Evolutionary conservation across 2,888 invertebrate species (phyloP).

Genomic region (Cecidostiba fungosa): DNA sequence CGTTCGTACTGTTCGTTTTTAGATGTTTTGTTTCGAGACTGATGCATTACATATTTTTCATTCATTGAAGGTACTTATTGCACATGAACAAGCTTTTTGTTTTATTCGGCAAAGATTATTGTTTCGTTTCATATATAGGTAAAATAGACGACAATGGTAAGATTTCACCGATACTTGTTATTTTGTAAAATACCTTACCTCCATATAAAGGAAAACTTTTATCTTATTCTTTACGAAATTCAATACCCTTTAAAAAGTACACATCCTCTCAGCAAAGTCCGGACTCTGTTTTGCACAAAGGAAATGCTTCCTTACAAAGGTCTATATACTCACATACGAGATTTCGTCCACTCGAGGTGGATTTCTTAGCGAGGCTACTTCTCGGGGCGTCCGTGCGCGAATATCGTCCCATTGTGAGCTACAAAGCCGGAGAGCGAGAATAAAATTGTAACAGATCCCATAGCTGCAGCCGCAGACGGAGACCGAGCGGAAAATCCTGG

Average conservation of each 20-base stretch:
- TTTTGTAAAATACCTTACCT: background rate
- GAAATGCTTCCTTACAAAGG: background rate
- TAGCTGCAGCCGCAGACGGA: background rate
- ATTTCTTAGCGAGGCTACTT: slow-evolving; percentile 19
- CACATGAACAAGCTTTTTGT: too few species aligned
- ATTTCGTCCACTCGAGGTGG: background rate
- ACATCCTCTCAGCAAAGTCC: background rate
- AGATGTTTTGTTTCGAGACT: background rate
- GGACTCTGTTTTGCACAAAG: background rate
- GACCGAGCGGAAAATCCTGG: slow-evolving; percentile 45
- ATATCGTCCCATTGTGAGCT: slow-evolving; percentile 25
- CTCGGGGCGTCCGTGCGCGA: slow-evolving; percentile 16
- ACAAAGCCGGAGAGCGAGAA: background rate
- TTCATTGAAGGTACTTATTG: too few species aligned
- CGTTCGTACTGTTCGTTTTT: background rate
- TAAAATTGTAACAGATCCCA: slow-evolving; percentile 32
- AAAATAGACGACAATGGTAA: background rate
- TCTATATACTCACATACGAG: background rate
- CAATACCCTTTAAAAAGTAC: background rate
- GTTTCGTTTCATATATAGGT: too few species aligned
- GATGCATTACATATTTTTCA: too few species aligned
- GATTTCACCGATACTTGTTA: background rate
- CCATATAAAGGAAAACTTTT: background rate
- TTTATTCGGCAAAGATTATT: too few species aligned
- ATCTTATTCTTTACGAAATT: background rate